Percentiles rank a stretch among this genome's conserved stretches.
These are phyloP conservation scores for Siniperca obscura DNA, from an alignment of 2,797 vertebrate species.

Conservation along the genomic window DNA sequence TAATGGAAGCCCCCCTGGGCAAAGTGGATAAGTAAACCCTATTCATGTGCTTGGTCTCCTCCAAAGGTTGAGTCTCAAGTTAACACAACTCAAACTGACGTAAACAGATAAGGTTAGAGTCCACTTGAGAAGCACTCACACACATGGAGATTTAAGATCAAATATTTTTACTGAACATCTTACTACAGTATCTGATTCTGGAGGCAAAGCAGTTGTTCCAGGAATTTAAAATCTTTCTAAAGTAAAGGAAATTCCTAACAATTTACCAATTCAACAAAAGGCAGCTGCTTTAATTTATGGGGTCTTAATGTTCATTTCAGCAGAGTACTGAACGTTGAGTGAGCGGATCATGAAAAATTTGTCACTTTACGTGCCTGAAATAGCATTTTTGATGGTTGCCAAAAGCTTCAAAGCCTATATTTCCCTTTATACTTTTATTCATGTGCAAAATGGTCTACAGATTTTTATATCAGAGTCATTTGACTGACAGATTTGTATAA, in stretches of 20 bases:
- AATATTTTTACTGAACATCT: not conserved
- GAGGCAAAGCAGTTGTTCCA: not conserved
- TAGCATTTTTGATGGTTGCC: constrained; percentile 30
- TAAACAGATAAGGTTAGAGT: constrained; percentile 2
- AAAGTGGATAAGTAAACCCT: constrained; percentile 53
- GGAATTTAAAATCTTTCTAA: not conserved
- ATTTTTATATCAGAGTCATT: constrained; percentile 13
- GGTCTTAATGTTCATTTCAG: constrained; percentile 16
- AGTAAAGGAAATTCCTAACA: not conserved
- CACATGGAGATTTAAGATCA: not conserved
- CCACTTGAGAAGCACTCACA: not conserved
- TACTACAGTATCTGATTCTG: not conserved
- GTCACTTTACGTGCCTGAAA: constrained; percentile 28
- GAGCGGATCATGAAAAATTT: constrained; percentile 25
- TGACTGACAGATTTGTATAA: constrained; percentile 18
- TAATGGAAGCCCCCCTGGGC: constrained; percentile 41
- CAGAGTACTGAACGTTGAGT: not conserved
- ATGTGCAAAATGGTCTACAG: constrained; percentile 26
- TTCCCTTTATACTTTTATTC: constrained; percentile 31
- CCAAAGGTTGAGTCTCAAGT: constrained; percentile 24
- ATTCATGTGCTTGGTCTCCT: constrained; percentile 40
- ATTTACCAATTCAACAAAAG: not conserved
- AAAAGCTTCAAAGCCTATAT: constrained; percentile 21
- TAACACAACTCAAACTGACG: constrained; percentile 15
- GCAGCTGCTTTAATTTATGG: constrained; percentile 5